Base-by-base conservation (phyloP, 2,888 invertebrate genomes). In the Dynastes grantii region DNA sequence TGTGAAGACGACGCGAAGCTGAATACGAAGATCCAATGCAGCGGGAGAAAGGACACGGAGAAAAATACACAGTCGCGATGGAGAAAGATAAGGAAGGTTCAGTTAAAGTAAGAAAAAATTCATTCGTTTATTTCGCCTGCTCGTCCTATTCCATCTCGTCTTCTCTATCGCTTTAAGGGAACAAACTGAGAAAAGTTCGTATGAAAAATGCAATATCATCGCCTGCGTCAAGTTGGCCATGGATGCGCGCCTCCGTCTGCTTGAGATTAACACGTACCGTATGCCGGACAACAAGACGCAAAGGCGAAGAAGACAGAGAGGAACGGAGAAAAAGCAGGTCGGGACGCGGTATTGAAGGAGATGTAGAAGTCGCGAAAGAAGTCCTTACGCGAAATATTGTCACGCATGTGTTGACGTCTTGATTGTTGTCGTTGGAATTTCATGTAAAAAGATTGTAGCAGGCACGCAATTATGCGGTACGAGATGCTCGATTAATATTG, bases 381-480 rank as follows among this genome's bases (percentile, higher is more conserved):
- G 77, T 64, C 73, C 77, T 80, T 82, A 79, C 81, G 81, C 80
- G 81, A 81, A 82, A 83, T 83, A 83, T 82, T 82, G 83, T 82
- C 83, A 82, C 83, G 83, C 82, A 80, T 82, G 76, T 68, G 73
- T 77, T 65, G 76, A 77, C 71, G 79, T 79, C 80, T 79, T 82
- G 82, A 83, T 81, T 45, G 73, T 75, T 45, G 61, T 40, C 22
- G 61, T 61, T 61, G 73, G 73, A 75, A 75, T 75, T 61, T 63
- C 73, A 61, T 61, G 73, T 45, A 75, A 61, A 75, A 75, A 75
- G 73, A 61, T 75, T 45, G 73, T 45, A 61, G 61, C 61, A n/a
- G 45, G 63, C 63, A 61, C 63, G 73, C 45, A 75, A 75, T 61
- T 75, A 75, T 73, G 27, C 61, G 45, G 73, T 68, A 75, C 45